Conservation (phyloP, 2,113 vertebrate species). For the Mobula birostris region DNA sequence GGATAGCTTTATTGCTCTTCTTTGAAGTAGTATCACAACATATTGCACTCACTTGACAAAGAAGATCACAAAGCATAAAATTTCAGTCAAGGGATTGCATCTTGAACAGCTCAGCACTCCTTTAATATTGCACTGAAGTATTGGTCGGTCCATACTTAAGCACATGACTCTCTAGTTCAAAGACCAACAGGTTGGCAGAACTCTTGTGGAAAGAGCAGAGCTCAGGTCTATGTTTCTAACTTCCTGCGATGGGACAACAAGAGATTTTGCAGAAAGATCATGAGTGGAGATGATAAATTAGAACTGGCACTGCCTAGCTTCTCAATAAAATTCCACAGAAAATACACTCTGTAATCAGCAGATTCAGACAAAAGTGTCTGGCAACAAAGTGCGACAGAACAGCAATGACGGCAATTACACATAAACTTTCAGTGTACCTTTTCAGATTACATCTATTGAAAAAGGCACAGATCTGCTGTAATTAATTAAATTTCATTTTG, state of each 20-base stretch:
- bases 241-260: neutral
- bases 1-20: too few relatives aligned
- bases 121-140: too few relatives aligned
- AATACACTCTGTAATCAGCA: neutral
- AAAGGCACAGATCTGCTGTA: neutral
- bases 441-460: neutral
- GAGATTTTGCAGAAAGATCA: neutral
- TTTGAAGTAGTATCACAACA: too few relatives aligned
- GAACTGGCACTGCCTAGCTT: neutral
- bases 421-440: neutral
- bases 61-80: too few relatives aligned
- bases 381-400: neutral
- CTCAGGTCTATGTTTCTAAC: neutral
- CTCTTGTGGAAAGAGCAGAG: neutral
- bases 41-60: too few relatives aligned
- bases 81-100: too few relatives aligned
- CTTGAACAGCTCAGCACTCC: too few relatives aligned
- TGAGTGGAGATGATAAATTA: neutral
- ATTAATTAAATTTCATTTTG: neutral
- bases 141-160: too few relatives aligned
- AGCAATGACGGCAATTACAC: neutral
- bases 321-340: neutral
- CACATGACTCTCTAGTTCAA: too few relatives aligned
- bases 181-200: neutral
- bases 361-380: neutral